Percentiles rank a stretch among this genome's conserved stretches.
These are phyloP conservation scores for Rallus crepitans DNA, from an alignment of 2,797 vertebrate species.

Conservation along the genomic window DNA sequence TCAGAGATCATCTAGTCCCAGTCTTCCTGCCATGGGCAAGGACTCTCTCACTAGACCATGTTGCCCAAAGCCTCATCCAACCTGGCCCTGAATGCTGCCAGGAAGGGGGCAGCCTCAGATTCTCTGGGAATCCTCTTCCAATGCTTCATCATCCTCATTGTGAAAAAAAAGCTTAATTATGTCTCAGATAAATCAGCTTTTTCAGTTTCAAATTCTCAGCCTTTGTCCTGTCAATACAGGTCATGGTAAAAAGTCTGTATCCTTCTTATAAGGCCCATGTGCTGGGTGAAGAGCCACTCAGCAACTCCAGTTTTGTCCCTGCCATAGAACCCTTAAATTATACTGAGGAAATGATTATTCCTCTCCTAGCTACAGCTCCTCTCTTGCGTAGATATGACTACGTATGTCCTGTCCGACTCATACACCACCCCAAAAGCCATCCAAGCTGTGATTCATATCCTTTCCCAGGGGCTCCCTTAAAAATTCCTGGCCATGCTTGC, in stretches of 20 bases:
- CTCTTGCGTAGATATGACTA: not conserved
- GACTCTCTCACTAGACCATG: not conserved
- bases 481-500: slow-evolving; percentile 8
- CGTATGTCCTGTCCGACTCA: not conserved
- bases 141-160: not conserved
- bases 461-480: slow-evolving; percentile 19
- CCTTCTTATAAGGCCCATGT: not conserved
- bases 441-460: slow-evolving; percentile 46
- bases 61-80: not conserved
- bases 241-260: not conserved
- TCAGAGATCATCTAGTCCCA: not conserved
- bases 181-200: not conserved
- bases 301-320: not conserved
- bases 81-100: not conserved
- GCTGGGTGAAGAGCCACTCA: not conserved
- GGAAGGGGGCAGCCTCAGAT: not conserved
- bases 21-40: not conserved
- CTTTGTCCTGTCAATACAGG: not conserved
- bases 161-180: not conserved
- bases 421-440: not conserved
- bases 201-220: not conserved
- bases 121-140: not conserved
- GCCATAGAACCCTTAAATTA: not conserved
- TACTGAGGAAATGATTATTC: not conserved
- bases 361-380: not conserved